A percentile compares a stretch with the other conserved stretches of the same genome.
Conservation (phyloP, 2,113 vertebrate genomes). For the Larimichthys crocea region DNA sequence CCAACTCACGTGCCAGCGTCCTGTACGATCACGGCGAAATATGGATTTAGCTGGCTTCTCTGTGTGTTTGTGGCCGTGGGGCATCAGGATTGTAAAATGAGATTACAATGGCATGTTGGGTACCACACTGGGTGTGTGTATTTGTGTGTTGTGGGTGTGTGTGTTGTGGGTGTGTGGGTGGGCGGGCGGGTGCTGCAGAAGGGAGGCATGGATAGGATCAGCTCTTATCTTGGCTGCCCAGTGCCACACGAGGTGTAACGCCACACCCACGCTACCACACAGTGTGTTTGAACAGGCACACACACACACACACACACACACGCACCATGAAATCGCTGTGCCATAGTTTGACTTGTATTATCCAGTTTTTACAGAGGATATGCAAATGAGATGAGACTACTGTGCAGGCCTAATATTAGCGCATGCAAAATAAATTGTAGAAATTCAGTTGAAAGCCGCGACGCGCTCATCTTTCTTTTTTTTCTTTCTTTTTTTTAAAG, state of each 20-base stretch:
- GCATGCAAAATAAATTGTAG: slow-evolving; percentile 49
- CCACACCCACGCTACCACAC: slow-evolving; percentile 85
- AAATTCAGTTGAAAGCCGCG: slow-evolving; percentile 43
- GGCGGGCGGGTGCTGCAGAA: slow-evolving; percentile 75
- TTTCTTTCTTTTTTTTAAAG: neutral
- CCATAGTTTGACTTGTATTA: slow-evolving; percentile 80
- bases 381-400: slow-evolving; percentile 66
- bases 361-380: slow-evolving; percentile 73
- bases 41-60: slow-evolving; percentile 51
- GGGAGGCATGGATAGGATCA: slow-evolving; percentile 84
- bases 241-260: slow-evolving; percentile 88
- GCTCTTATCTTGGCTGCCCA: slow-evolving; percentile 86
- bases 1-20: slow-evolving; percentile 22
- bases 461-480: slow-evolving; percentile 22
- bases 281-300: slow-evolving; percentile 85
- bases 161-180: slow-evolving; percentile 67
- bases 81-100: slow-evolving; percentile 67
- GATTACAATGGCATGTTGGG: slow-evolving; percentile 73
- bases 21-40: slow-evolving; percentile 45
- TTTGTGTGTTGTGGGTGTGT: slow-evolving; percentile 25
- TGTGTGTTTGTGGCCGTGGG: slow-evolving; percentile 57
- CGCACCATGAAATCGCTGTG: slow-evolving; percentile 71
- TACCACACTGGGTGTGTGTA: slow-evolving; percentile 44
- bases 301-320: slow-evolving; percentile 70
- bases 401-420: slow-evolving; percentile 56